Evolutionary conservation across 1,140 invertebrate species (phyloP).

Genomic region (Drosophila watanabei): DNA sequence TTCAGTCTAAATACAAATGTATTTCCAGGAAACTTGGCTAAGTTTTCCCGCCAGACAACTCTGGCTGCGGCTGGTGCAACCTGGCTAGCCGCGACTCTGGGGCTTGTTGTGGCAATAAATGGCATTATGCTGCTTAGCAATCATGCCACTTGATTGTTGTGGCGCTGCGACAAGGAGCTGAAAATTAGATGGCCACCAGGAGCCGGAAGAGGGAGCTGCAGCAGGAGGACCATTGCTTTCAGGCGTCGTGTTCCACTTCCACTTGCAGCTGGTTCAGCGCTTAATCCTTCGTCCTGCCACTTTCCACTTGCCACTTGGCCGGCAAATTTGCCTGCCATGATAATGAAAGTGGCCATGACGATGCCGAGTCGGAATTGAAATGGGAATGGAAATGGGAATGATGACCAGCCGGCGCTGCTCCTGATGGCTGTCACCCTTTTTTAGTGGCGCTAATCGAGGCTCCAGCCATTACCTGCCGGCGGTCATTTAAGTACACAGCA

Average conservation of each 20-base stretch:
- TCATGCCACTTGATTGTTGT: constrained; percentile 74
- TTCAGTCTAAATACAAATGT: no score
- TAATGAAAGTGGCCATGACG: constrained; percentile 35
- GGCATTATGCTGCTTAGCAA: constrained; percentile 81
- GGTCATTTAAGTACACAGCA: constrained; percentile 1
- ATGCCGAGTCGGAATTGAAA: neutral
- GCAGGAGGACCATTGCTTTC: constrained; percentile 19
- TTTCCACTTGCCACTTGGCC: constrained; percentile 33
- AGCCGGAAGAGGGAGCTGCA: neutral
- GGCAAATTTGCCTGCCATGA: constrained; percentile 40
- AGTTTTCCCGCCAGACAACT: neutral
- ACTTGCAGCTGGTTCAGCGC: constrained; percentile 21
- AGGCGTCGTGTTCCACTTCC: constrained; percentile 7
- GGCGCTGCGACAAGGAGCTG: constrained; percentile 50
- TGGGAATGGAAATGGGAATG: constrained; percentile 3
- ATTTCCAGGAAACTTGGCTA: neutral
- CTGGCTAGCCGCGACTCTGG: constrained; percentile 15
- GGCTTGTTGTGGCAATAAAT: constrained; percentile 76
- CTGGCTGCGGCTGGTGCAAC: neutral
- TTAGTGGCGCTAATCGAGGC: constrained; percentile 14
- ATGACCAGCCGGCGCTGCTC: constrained; percentile 11
- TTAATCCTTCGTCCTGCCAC: constrained; percentile 30
- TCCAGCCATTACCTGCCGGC: constrained; percentile 4
- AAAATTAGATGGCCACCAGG: constrained; percentile 58
- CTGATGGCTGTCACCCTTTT: constrained; percentile 21